phyloP scores from a whole-genome alignment of 1,140 invertebrate species.

The Lucilia cuprina region DNA sequence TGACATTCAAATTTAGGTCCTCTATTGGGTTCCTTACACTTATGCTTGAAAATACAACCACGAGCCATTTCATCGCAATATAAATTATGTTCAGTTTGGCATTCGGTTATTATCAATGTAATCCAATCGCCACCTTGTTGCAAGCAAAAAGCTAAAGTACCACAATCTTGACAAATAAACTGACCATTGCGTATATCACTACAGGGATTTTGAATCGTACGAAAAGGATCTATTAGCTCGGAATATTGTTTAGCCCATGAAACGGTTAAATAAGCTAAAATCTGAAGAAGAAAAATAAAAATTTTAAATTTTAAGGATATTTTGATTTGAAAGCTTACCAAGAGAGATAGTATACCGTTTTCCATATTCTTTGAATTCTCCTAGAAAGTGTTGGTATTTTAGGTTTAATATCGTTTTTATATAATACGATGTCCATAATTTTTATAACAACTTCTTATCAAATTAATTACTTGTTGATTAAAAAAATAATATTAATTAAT shows the following conservation, averaged over 20 bases:
- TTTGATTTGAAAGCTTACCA: neutral
- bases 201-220: constrained; percentile 46
- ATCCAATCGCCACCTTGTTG: constrained; percentile 44
- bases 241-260: neutral
- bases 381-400: neutral
- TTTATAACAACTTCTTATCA: neutral
- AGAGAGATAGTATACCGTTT: neutral
- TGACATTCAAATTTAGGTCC: constrained; percentile 52
- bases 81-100: constrained; percentile 46
- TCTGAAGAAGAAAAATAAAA: neutral
- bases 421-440: neutral
- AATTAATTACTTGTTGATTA: neutral
- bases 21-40: constrained; percentile 45
- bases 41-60: constrained; percentile 49
- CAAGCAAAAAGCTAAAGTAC: constrained; percentile 48
- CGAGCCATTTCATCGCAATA: constrained; percentile 51
- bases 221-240: constrained; percentile 36
- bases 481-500: neutral
- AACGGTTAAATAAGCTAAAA: neutral
- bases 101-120: constrained; percentile 45
- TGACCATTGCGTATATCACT: constrained; percentile 45
- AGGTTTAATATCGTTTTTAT: neutral
- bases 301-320: neutral
- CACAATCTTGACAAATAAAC: constrained; percentile 53
- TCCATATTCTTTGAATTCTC: neutral